A percentile compares a stretch with the other conserved stretches of the same genome.
Conservation (phyloP, 2,797 vertebrate species). For the Sciurus carolinensis region DNA sequence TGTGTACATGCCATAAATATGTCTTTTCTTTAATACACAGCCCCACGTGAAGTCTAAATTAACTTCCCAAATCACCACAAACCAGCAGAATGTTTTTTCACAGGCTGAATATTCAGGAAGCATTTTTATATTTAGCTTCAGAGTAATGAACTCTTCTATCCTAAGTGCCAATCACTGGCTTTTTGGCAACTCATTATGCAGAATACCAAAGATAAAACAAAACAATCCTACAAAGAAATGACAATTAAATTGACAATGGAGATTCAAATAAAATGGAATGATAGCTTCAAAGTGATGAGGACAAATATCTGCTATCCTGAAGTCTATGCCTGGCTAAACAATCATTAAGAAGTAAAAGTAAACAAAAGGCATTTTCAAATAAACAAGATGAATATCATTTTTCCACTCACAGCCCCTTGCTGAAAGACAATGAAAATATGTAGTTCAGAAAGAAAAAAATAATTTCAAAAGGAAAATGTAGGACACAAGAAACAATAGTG, state of each 20-base stretch:
- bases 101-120: conserved; percentile 74
- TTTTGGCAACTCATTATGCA: conserved; percentile 73
- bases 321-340: conserved; percentile 46
- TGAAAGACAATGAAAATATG: conserved; percentile 52
- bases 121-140: conserved; percentile 77
- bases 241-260: conserved; percentile 62
- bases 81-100: conserved; percentile 63
- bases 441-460: conserved; percentile 11
- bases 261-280: conserved; percentile 58
- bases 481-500: neutral
- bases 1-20: conserved; percentile 55
- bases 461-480: conserved; percentile 32
- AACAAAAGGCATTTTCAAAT: conserved; percentile 59
- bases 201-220: conserved; percentile 67
- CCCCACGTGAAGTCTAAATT: conserved; percentile 73
- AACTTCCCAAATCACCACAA: conserved; percentile 74
- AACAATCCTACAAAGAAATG: conserved; percentile 58
- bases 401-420: conserved; percentile 4
- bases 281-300: conserved; percentile 46
- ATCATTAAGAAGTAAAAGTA: conserved; percentile 52
- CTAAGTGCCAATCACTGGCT: conserved; percentile 64
- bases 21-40: conserved; percentile 71
- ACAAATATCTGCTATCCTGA: conserved; percentile 37
- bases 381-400: conserved; percentile 29
- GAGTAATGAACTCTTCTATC: conserved; percentile 77